phyloP scores from a whole-genome alignment of 2,797 vertebrate species.

The Aphelocoma californica region DNA sequence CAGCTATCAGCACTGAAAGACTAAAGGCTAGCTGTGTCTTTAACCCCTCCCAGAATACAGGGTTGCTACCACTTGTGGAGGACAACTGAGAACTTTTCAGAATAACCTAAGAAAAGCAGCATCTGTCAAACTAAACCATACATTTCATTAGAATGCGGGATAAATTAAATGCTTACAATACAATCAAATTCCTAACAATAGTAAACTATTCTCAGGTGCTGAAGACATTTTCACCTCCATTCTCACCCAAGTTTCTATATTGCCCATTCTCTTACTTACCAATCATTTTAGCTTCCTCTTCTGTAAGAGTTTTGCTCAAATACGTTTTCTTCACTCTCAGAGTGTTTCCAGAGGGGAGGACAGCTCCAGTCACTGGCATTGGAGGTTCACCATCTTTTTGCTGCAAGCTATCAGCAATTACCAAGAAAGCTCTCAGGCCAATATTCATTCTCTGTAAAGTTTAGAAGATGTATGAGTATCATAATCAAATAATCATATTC shows the following conservation, averaged over 20 bases:
- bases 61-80: neutral
- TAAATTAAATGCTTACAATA: neutral
- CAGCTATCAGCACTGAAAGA: neutral
- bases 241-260: neutral
- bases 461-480: neutral
- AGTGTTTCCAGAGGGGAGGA: slow-evolving; percentile 96
- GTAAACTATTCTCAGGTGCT: neutral
- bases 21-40: neutral
- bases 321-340: slow-evolving; percentile 98
- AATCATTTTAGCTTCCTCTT: slow-evolving; percentile 98
- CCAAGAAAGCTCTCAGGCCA: slow-evolving; percentile 94
- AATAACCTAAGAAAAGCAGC: neutral
- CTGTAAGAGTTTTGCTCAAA: slow-evolving; percentile 97
- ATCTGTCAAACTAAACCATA: neutral
- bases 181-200: neutral
- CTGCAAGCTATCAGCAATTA: slow-evolving; percentile 96
- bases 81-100: neutral
- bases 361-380: slow-evolving; percentile 98
- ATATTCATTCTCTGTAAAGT: slow-evolving; percentile 96
- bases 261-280: slow-evolving; percentile 76
- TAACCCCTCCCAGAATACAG: neutral
- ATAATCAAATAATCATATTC: neutral
- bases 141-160: neutral
- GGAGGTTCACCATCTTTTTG: slow-evolving; percentile 98
- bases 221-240: neutral